A percentile compares a stretch with the other conserved stretches of the same genome.
These are phyloP conservation scores for Oligia fasciuncula DNA, from an alignment of 2,888 invertebrate genomes.

Conservation along the genomic window DNA sequence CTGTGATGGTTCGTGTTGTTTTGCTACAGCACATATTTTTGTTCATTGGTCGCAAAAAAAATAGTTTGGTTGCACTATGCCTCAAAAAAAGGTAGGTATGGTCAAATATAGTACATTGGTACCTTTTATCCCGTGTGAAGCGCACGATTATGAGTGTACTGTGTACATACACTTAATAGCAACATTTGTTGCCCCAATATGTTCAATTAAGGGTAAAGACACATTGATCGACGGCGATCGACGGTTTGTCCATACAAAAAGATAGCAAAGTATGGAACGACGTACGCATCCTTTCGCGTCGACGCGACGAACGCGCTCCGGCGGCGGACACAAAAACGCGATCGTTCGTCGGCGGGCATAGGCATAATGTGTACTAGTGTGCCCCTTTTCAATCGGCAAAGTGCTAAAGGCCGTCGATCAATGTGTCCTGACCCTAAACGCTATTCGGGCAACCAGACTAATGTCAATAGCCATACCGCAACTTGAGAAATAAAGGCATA, in stretches of 20 bases:
- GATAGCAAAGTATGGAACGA: too few species aligned
- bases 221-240: too few species aligned
- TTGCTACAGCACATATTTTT: background rate
- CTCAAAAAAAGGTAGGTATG: background rate
- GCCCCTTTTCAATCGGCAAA: too few species aligned
- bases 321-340: too few species aligned
- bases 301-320: too few species aligned
- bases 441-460: constrained; percentile 9
- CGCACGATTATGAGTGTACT: background rate
- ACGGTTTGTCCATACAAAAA: too few species aligned
- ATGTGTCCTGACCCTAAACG: background rate
- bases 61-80: background rate
- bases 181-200: background rate
- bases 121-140: background rate
- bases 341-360: too few species aligned
- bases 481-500: constrained; percentile 58
- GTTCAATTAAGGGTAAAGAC: background rate
- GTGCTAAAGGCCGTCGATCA: too few species aligned
- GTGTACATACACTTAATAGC: background rate
- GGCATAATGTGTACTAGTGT: too few species aligned
- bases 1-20: background rate
- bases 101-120: background rate
- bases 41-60: background rate
- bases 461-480: constrained; percentile 9
- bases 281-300: too few species aligned